These are phyloP conservation scores for Erinaceus europaeus DNA, from an alignment of 2,113 vertebrate genomes.

Conservation along the genomic window DNA sequence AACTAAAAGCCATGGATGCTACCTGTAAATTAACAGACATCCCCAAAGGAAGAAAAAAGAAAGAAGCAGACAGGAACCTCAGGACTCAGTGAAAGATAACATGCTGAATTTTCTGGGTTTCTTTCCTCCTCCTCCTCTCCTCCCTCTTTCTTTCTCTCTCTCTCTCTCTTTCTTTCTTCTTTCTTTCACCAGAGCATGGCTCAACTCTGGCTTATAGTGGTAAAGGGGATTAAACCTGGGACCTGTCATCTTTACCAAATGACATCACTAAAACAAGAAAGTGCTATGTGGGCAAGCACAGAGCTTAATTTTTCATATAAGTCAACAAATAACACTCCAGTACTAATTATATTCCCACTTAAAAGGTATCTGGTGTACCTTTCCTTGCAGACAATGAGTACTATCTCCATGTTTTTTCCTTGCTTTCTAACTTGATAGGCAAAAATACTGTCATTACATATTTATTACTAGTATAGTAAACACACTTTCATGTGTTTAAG, in stretches of 20 bases:
- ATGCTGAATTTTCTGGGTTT: neutral
- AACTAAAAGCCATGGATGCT: neutral
- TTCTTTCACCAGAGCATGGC: too few species aligned
- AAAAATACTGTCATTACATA: slow-evolving; percentile 2
- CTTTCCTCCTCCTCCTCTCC: too few species aligned
- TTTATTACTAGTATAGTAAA: neutral
- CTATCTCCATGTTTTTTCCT: too few species aligned
- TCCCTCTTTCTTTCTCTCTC: too few species aligned
- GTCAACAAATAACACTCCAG: neutral
- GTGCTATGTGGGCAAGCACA: neutral
- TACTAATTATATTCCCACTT: neutral
- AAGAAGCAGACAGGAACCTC: neutral
- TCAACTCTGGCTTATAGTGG: too few species aligned
- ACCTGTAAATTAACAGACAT: neutral
- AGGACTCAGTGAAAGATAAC: neutral
- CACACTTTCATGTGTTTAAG: neutral
- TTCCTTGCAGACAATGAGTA: neutral
- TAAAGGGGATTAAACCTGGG: too few species aligned
- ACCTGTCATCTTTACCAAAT: neutral
- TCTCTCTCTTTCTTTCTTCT: too few species aligned
- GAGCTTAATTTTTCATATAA: neutral
- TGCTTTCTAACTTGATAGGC: slow-evolving; percentile 17
- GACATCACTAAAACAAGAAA: slow-evolving; percentile 11
- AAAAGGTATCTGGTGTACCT: neutral
- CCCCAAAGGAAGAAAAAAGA: neutral